These are phyloP conservation scores for Aselliscus stoliczkanus DNA, from an alignment of 2,797 vertebrate genomes.

Conservation along the genomic window DNA sequence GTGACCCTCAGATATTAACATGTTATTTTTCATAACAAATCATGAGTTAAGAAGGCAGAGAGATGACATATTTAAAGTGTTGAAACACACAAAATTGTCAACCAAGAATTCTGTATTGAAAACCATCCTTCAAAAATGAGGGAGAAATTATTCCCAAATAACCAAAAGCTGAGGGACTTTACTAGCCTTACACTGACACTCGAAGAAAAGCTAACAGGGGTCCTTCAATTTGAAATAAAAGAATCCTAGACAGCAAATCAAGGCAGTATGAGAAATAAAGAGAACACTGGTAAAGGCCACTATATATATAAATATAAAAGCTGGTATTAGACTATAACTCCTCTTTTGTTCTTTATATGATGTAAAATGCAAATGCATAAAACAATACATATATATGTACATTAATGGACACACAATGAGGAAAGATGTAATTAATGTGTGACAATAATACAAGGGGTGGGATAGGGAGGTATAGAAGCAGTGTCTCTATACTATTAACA, in stretches of 20 bases:
- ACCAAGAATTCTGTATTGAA: neutral
- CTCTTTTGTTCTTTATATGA: neutral
- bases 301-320: neutral
- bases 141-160: neutral
- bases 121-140: neutral
- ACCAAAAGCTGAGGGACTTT: neutral
- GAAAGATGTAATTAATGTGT: too few species aligned
- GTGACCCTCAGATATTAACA: neutral
- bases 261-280: neutral
- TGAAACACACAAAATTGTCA: neutral
- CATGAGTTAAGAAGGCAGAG: neutral
- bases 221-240: neutral
- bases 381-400: neutral
- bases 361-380: neutral
- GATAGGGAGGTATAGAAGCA: neutral
- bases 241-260: neutral
- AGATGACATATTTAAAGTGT: neutral
- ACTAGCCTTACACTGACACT: too few species aligned
- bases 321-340: too few species aligned
- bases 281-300: neutral
- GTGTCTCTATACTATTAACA: too few species aligned
- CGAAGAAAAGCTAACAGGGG: neutral
- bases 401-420: neutral
- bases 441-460: neutral
- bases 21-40: neutral